Evolutionary conservation across 2,888 invertebrate species (phyloP).

Genomic region (Coenonympha glycerion): DNA sequence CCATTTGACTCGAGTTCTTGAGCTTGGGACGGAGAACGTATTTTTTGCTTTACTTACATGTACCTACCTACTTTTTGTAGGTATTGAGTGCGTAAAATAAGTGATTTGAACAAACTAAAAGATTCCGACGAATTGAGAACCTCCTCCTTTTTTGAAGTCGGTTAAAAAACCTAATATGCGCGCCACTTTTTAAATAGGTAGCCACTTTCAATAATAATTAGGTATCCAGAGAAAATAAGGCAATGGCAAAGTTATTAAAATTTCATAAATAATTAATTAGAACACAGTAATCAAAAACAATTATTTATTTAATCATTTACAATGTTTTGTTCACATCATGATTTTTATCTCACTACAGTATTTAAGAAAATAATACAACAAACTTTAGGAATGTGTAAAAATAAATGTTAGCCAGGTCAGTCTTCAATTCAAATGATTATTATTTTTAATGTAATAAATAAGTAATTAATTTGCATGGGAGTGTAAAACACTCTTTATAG

Average conservation of each 20-base stretch:
- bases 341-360: conserved; percentile 38
- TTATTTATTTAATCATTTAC: conserved; percentile 58
- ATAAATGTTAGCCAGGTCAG: conserved; percentile 48
- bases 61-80: not conserved
- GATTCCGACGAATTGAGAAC: too few species aligned
- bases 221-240: too few species aligned
- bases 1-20: too few species aligned
- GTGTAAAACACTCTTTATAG: not conserved
- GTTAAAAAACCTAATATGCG: too few species aligned
- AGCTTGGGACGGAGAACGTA: too few species aligned
- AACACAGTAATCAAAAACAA: conserved; percentile 33
- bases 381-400: conserved; percentile 63
- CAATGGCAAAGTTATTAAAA: not conserved
- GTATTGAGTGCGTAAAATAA: too few species aligned
- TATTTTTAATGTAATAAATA: conserved; percentile 35
- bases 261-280: not conserved
- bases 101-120: too few species aligned
- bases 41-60: not conserved
- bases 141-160: too few species aligned
- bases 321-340: conserved; percentile 64
- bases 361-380: conserved; percentile 57
- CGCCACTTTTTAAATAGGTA: too few species aligned
- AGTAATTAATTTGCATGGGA: too few species aligned
- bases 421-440: conserved; percentile 50
- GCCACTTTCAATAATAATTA: too few species aligned